phyloP scores from a whole-genome alignment of 2,888 invertebrate species.

The Cantharis rufa region DNA sequence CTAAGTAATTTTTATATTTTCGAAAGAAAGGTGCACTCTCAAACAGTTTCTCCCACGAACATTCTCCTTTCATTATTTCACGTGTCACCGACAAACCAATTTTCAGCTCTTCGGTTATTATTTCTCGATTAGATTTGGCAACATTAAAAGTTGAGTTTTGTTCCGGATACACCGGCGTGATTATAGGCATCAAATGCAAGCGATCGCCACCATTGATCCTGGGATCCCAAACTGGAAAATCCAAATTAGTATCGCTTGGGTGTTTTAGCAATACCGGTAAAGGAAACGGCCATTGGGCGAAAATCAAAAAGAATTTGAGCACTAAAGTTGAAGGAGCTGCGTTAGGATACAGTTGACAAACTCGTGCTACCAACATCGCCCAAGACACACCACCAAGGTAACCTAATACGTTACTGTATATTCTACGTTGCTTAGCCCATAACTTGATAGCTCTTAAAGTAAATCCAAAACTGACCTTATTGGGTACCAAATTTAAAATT shows the following conservation, averaged over 20 bases:
- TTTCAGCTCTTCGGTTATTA: conserved; percentile 92
- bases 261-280: conserved; percentile 95
- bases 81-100: conserved; percentile 75
- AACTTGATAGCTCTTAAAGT: conserved; percentile 94
- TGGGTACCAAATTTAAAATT: conserved; percentile 92
- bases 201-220: conserved; percentile 88
- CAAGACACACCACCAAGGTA: conserved; percentile 98
- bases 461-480: conserved; percentile 90
- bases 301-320: conserved; percentile 98
- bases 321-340: conserved; percentile 93
- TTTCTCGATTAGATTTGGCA: conserved; percentile 86
- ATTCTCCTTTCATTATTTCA: conserved; percentile 84
- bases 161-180: conserved; percentile 99
- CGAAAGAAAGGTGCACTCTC: conserved; percentile 91
- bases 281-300: conserved; percentile 99
- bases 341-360: conserved; percentile 98
- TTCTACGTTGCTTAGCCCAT: conserved; percentile 97
- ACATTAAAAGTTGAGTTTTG: conserved; percentile 99
- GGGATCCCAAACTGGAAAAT: conserved; percentile 98
- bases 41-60: conserved; percentile 89
- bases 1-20: conserved; percentile 94
- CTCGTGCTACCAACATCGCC: conserved; percentile 99
- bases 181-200: conserved; percentile 99
- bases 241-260: conserved; percentile 82
- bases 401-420: conserved; percentile 97